Evolutionary conservation across 2,113 vertebrate genomes (phyloP), one percentile per base, ranked within the genome.

Genomic region (Hyaena hyaena): DNA sequence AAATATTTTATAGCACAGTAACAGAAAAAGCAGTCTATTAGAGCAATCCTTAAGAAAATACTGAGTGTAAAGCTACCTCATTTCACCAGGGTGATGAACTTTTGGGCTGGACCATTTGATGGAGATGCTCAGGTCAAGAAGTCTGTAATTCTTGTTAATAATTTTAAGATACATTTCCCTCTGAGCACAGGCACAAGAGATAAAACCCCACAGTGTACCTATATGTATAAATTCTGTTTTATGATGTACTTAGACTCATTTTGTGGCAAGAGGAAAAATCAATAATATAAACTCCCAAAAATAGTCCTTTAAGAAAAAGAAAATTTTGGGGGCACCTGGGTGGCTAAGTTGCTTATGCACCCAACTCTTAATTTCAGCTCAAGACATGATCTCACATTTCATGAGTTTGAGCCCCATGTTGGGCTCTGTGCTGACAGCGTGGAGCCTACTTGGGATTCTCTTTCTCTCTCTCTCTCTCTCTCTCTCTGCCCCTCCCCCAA

Each of bases 81-180:
- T 97, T 96, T 96, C 71, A 89, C 26, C 93, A 79, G 93, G 86
- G 69, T 39, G 79, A 31, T 50, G 16, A 26, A 95, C 90, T 71
- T 19, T 2, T 95, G 53, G 10, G 33, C 9, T 89, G 86, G 39
- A 17, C 16, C 89, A 80, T 24, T 2, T 84, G 87, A 26, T 87
- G 55, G 43, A 88, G 93, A 76, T 35, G 1, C 43, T 1, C 76
- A 97, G 89, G 10, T 21, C 66, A 95, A 50, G 26, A 84, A 31
- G 89, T 90, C 85, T 94, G 50, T 94, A 96, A 96, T 95, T 63
- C 65, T 71, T 96, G 31, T 16, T 86, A 96, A 82, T 58, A 96
- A 92, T 95, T 96, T 95, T 94, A 97, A 97, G 86, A 90, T 10
- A 68, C 4, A 3, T 97, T 71, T 97, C 39, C n/a, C 43, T 96